phyloP scores from a whole-genome alignment of 2,113 vertebrate genomes.

The Uria aalge region DNA sequence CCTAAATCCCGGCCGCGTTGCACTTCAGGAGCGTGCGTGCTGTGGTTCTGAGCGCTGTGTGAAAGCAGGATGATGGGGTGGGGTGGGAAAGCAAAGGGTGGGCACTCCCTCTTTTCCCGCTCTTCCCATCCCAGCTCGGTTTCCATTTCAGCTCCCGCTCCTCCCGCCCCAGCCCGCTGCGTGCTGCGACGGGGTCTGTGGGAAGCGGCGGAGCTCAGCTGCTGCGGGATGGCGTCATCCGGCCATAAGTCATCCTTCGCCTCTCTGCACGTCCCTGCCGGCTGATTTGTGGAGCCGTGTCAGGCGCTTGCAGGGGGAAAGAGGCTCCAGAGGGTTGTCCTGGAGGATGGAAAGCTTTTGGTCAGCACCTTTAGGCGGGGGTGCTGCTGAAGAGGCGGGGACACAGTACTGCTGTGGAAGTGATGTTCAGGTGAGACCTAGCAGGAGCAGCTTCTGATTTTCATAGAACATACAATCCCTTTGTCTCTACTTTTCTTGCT shows the following conservation, averaged over 20 bases:
- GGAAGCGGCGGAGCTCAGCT: not conserved
- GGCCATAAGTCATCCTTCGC: not conserved
- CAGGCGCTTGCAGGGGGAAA: not conserved
- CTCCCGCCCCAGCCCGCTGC: fast-evolving
- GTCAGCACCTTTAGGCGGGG: not conserved
- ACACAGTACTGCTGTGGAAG: not conserved
- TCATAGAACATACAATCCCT: not conserved
- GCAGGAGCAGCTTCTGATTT: not conserved
- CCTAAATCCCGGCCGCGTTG: not conserved
- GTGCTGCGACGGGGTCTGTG: not conserved
- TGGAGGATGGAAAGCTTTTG: not conserved
- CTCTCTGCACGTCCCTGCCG: fast-evolving
- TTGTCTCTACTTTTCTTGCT: not conserved
- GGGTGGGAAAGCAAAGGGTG: not conserved
- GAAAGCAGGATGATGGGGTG: not conserved
- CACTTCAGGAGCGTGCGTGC: not conserved
- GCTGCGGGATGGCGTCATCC: not conserved
- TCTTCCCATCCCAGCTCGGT: not conserved
- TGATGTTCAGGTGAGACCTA: not conserved
- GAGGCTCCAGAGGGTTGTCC: not conserved
- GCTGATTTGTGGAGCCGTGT: not conserved
- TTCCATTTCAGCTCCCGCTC: fast-evolving
- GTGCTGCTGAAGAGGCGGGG: not conserved
- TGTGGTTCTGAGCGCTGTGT: not conserved
- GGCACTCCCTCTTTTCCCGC: fast-evolving